Conservation (phyloP, 2,888 invertebrate species). For the Bellardia pandia region DNA sequence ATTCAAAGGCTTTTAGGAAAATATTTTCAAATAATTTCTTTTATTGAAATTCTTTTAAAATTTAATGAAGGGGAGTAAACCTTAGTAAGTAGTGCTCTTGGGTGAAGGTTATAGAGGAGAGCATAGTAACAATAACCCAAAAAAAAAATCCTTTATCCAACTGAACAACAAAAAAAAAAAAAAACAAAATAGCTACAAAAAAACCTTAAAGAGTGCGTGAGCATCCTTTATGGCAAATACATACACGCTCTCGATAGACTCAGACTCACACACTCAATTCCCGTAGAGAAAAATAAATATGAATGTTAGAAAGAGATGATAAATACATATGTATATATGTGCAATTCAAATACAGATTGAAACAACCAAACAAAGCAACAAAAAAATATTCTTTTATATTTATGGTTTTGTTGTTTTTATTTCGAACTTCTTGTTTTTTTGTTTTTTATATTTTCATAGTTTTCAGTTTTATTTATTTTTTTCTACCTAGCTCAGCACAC, state of each 20-base stretch:
- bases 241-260: constrained; percentile 9
- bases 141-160: constrained; percentile 67
- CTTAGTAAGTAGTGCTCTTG: constrained; percentile 71
- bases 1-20: constrained; percentile 3
- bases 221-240: constrained; percentile 65
- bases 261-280: constrained; percentile 41
- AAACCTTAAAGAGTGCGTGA: constrained; percentile 62
- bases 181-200: background rate
- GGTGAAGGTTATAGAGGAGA: constrained; percentile 73
- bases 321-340: background rate
- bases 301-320: constrained; percentile 69
- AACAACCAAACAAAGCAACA: constrained; percentile 5
- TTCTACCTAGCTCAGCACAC: constrained; percentile 53
- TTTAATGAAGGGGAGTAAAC: constrained; percentile 70
- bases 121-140: constrained; percentile 32
- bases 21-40: constrained; percentile 54
- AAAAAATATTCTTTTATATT: constrained; percentile 29
- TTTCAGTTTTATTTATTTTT: background rate
- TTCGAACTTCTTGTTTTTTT: constrained; percentile 34
- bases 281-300: constrained; percentile 66
- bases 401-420: constrained; percentile 32
- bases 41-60: constrained; percentile 41
- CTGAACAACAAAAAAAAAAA: background rate
- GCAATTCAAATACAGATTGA: constrained; percentile 42
- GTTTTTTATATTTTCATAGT: background rate